These are phyloP conservation scores for Tenthredo distinguenda DNA, from an alignment of 2,888 invertebrate species.

Conservation along the genomic window DNA sequence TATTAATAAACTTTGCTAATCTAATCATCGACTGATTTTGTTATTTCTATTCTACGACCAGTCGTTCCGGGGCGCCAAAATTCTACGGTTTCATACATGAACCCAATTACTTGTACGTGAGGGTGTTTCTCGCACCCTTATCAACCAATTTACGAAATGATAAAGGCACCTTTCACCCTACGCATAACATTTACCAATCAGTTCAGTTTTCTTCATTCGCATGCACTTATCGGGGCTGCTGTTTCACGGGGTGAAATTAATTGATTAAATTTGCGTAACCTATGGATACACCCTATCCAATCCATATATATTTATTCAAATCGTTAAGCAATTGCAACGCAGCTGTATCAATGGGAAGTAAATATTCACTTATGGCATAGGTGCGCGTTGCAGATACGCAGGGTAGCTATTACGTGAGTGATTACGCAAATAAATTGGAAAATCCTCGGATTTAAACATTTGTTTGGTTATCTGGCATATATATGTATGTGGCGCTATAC, in stretches of 20 bases:
- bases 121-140: neutral
- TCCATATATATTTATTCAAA: conserved; percentile 7
- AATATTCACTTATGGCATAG: neutral
- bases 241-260: neutral
- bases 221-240: neutral
- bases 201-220: neutral
- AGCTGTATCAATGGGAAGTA: neutral
- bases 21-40: neutral
- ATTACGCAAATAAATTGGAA: conserved; percentile 34
- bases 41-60: neutral
- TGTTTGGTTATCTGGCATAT: neutral
- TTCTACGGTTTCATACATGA: neutral
- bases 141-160: neutral
- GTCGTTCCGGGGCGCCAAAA: neutral
- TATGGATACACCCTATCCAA: neutral
- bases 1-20: conserved; percentile 10
- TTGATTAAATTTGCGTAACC: neutral
- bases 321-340: conserved; percentile 6
- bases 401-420: neutral
- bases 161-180: neutral
- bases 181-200: neutral
- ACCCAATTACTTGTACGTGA: neutral
- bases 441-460: conserved; percentile 27
- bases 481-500: neutral
- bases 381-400: neutral